Evolutionary conservation across 2,113 vertebrate genomes (phyloP).

Genomic region (Cacatua alba): DNA sequence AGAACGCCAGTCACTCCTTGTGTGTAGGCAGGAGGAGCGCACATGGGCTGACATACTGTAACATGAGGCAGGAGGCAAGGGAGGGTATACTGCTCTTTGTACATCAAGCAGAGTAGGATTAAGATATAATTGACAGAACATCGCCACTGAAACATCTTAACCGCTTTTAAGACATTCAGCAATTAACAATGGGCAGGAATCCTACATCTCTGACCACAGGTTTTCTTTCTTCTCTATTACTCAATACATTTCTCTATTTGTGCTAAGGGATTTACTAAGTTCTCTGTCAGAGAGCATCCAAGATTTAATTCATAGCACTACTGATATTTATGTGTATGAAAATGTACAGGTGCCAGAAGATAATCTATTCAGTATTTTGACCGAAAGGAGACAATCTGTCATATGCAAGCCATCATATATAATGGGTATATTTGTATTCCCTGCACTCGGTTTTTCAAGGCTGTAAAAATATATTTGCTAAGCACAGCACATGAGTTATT

Average conservation of each 20-base stretch:
- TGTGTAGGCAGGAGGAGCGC: slow-evolving; percentile 29
- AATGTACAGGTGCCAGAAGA: background rate
- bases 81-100: background rate
- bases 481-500: background rate
- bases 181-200: background rate
- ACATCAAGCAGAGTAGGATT: background rate
- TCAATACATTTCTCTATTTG: background rate
- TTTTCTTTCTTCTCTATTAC: background rate
- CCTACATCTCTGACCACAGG: background rate
- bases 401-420: background rate
- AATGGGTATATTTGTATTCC: background rate
- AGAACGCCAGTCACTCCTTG: slow-evolving; percentile 73
- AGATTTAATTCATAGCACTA: background rate
- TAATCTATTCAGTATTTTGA: background rate
- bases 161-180: background rate
- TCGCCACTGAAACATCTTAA: background rate
- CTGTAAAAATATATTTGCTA: background rate
- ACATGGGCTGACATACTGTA: slow-evolving; percentile 54
- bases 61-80: slow-evolving; percentile 39
- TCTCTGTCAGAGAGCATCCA: background rate
- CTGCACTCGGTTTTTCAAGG: background rate
- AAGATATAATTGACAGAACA: background rate
- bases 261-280: background rate
- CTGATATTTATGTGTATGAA: background rate
- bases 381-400: background rate